Conservation (phyloP, 2,797 vertebrate species). For the Serranus cabrilla region DNA sequence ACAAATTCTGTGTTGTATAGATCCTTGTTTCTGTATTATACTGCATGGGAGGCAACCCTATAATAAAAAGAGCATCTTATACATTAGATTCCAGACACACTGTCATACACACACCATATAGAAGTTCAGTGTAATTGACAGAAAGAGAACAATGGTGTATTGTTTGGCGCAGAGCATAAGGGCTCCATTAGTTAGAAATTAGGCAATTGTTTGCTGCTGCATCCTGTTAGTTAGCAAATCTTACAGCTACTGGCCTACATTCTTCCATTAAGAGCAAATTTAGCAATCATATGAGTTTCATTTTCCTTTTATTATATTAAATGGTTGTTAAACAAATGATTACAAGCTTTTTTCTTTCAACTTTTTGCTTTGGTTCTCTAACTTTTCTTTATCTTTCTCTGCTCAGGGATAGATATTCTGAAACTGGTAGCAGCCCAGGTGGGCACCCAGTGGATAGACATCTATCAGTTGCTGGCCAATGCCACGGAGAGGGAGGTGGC, state of each 20-base stretch:
- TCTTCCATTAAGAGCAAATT: slow-evolving; percentile 26
- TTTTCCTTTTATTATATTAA: not conserved
- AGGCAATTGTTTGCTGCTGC: slow-evolving; percentile 30
- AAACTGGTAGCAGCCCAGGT: slow-evolving; percentile 95
- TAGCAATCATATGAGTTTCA: slow-evolving; percentile 3
- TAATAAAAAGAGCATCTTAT: too few species aligned
- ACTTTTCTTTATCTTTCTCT: slow-evolving; percentile 8
- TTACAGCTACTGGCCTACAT: slow-evolving; percentile 10
- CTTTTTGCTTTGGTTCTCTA: not conserved
- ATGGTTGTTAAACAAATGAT: not conserved
- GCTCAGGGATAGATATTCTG: slow-evolving; percentile 94
- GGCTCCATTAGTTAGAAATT: slow-evolving; percentile 17
- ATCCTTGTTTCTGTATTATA: too few species aligned
- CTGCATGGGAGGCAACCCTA: too few species aligned
- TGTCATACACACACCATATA: slow-evolving; percentile 3
- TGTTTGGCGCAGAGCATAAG: slow-evolving; percentile 7
- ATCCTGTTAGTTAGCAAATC: slow-evolving; percentile 15
- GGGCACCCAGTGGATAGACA: slow-evolving; percentile 95
- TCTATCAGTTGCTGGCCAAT: slow-evolving; percentile 94
- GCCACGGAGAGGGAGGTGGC: slow-evolving; percentile 94
- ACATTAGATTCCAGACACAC: slow-evolving; percentile 5
- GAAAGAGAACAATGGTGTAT: slow-evolving; percentile 28
- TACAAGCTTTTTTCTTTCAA: not conserved
- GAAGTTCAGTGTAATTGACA: not conserved
- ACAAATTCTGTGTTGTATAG: too few species aligned